phyloP scores from a whole-genome alignment of 92 coral and sea anemone species.

The Phymanthus crucifer region DNA sequence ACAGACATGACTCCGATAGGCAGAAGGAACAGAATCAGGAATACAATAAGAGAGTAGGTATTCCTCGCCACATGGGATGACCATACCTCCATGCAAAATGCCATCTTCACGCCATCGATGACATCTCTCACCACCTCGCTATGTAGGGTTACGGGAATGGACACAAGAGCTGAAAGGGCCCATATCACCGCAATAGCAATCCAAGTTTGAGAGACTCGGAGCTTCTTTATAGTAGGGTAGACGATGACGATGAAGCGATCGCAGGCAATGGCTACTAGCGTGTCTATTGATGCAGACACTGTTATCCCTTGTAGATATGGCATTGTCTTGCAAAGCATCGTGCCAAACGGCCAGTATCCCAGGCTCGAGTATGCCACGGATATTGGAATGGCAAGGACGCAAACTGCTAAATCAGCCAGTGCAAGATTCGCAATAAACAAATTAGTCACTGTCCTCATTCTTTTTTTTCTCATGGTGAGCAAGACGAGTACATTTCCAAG shows the following conservation, averaged over 20 bases:
- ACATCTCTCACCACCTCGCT: conserved; percentile 36
- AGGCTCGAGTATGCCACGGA: conserved; percentile 48
- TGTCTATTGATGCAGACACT: conserved; percentile 57
- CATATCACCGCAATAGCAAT: conserved; percentile 37
- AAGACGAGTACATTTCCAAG: conserved; percentile 55
- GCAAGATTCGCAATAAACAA: conserved; percentile 58
- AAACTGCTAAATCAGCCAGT: conserved; percentile 60
- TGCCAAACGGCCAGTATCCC: conserved; percentile 54
- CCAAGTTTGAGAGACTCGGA: conserved; percentile 25
- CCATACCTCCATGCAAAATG: conserved; percentile 62
- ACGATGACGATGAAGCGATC: conserved; percentile 62
- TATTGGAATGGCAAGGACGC: conserved; percentile 45
- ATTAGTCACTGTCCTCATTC: conserved; percentile 51
- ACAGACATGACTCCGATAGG: conserved; percentile 49
- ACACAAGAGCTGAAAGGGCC: conserved; percentile 44
- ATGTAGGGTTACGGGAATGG: conserved; percentile 44
- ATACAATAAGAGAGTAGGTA: conserved; percentile 49
- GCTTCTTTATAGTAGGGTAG: conserved; percentile 33
- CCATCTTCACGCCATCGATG: conserved; percentile 15
- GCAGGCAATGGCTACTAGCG: conserved; percentile 57
- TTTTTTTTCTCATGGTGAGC: conserved; percentile 46
- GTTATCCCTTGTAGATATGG: conserved; percentile 65
- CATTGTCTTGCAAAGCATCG: conserved; percentile 43
- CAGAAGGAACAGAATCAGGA: conserved; percentile 44
- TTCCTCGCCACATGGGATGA: conserved; percentile 19